Base-by-base conservation (phyloP, 64 coral and sea anemone species). In the Acropora tenuis region DNA sequence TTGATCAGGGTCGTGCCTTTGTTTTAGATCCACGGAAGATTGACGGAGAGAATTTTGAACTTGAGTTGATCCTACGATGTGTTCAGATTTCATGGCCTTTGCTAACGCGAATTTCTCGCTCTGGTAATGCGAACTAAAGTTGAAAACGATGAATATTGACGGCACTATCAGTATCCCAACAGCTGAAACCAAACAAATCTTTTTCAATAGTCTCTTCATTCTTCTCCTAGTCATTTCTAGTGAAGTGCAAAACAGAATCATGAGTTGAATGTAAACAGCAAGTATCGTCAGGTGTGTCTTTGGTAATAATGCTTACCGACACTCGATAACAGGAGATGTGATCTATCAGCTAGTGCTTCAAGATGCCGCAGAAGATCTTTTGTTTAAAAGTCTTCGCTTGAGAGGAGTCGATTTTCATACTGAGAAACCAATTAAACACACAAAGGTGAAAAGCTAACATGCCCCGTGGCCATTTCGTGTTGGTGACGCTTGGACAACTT, bases 151-250 rank as follows among this genome's bases (percentile, higher is more conserved):
- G 7, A 71, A 71, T 71, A 85, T 6, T 8, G 63, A 16, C 3
- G 44, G 45, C 0, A 72, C 5, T 3, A 85, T 8, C 7, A 85
- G 5, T 18, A 85, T 11, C 13, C 82, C 82, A 3, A 85, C 43
- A 5, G 16, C 45, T 20, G 49, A 6, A 48, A 72, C 44, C 8
- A 71, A 47, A 8, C 63, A 85, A 17, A 45, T 58, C 66, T 49
- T 85, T 66, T 85, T 85, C 15, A 85, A 49, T 5, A 85, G 43
- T 71, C n/a, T 69, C 43, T 85, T 85, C 43, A 47, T 48, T 45
- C 18, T 10, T 30, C 82, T 72, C 5, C 82, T 67, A 19, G 82
- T 71, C 82, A 85, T 85, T 11, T 71, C 47, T 45, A 5, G 44
- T 78, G 12, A 3, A 63, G 15, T 18, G 11, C 10, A 16, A 48